phyloP scores from a whole-genome alignment of 2,888 invertebrate genomes.

The Drosophila rubida region DNA sequence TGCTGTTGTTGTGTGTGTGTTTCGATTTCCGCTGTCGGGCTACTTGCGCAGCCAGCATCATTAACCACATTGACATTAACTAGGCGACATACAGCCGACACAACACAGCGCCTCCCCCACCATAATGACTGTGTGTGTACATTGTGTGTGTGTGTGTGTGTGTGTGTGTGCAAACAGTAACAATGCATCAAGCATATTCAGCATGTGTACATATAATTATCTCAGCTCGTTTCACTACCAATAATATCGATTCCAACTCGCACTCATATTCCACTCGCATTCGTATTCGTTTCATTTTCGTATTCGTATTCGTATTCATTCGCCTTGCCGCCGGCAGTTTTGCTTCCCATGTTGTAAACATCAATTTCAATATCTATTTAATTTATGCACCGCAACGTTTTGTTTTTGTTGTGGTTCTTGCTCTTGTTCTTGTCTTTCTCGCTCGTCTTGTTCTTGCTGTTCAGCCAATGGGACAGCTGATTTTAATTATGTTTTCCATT shows the following conservation, averaged over 20 bases:
- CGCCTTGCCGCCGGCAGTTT: slow-evolving; percentile 12
- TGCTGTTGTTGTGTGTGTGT: slow-evolving; percentile 22
- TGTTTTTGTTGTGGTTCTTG: slow-evolving; percentile 10
- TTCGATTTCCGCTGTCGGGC: slow-evolving; percentile 45
- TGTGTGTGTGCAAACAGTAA: slow-evolving; percentile 33
- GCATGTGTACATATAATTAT: slow-evolving; percentile 71
- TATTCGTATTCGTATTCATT: slow-evolving; percentile 14
- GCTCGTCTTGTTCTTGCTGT: neutral
- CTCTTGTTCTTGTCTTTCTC: neutral
- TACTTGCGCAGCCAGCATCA: slow-evolving; percentile 43
- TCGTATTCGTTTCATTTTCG: slow-evolving; percentile 3
- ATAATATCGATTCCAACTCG: slow-evolving; percentile 39
- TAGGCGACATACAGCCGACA: slow-evolving; percentile 32
- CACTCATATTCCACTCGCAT: neutral
- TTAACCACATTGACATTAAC: slow-evolving; percentile 63
- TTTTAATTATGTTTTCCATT: slow-evolving; percentile 20
- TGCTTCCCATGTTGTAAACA: slow-evolving; percentile 33
- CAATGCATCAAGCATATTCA: slow-evolving; percentile 65
- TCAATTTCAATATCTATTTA: slow-evolving; percentile 68
- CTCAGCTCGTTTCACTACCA: slow-evolving; percentile 23
- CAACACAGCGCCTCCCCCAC: neutral
- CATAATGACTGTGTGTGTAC: neutral
- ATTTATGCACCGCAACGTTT: slow-evolving; percentile 71
- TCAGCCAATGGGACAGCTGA: neutral
- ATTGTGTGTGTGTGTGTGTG: slow-evolving; percentile 9